phyloP scores from a whole-genome alignment of 2,113 vertebrate genomes.

The Charadrius vociferus region DNA sequence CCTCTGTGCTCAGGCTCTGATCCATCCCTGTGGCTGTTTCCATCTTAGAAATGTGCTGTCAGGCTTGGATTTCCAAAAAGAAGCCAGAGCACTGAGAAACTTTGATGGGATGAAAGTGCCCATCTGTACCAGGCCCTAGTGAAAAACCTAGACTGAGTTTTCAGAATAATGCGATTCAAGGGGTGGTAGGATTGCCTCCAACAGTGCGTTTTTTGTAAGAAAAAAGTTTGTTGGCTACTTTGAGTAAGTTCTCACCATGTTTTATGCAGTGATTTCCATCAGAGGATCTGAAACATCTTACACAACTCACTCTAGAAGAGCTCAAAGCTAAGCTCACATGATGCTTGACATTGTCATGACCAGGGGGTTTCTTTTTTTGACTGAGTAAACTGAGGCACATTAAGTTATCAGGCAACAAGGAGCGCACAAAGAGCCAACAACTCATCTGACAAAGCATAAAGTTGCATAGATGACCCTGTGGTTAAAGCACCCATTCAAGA shows the following conservation, averaged over 20 bases:
- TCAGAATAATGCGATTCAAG: background rate
- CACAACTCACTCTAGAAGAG: background rate
- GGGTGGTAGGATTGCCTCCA: background rate
- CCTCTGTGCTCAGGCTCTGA: background rate
- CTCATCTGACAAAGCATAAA: background rate
- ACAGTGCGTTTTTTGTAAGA: background rate
- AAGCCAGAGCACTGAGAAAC: background rate
- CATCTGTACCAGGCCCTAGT: background rate
- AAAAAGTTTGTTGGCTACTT: background rate
- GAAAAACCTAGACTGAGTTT: background rate
- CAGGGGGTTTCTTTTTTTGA: background rate
- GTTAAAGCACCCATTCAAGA: background rate
- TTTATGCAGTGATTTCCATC: background rate
- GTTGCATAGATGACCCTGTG: background rate
- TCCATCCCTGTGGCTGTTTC: background rate
- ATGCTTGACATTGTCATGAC: background rate
- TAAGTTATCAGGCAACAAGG: background rate
- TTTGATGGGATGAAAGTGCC: background rate
- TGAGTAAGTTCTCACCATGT: background rate
- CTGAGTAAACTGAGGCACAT: background rate
- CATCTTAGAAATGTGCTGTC: background rate
- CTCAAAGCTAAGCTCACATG: background rate
- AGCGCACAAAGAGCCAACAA: background rate
- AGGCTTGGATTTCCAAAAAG: background rate
- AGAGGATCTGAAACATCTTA: background rate